phyloP scores from a whole-genome alignment of 2,113 vertebrate species.

The Rhabdornis inornatus region DNA sequence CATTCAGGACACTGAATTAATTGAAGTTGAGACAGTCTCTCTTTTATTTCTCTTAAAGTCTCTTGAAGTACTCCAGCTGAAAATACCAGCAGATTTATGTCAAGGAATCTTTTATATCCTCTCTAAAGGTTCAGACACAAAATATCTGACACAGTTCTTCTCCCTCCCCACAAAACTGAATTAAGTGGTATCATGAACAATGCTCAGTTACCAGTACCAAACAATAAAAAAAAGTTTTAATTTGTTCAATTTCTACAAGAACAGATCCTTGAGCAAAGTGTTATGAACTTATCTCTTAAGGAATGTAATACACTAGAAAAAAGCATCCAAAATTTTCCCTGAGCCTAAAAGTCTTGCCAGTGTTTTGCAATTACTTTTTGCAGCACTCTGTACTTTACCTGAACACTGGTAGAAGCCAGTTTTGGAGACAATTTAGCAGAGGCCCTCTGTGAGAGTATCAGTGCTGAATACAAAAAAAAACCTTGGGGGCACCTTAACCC shows the following conservation, averaged over 20 bases:
- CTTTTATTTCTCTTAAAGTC: neutral
- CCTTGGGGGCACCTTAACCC: rapidly evolving
- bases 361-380: neutral
- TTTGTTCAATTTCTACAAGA: neutral
- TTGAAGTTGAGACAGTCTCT: neutral
- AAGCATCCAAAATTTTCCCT: neutral
- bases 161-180: neutral
- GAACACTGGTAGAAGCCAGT: neutral
- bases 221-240: neutral
- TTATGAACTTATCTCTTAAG: neutral
- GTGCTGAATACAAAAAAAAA: neutral
- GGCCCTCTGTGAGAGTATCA: neutral
- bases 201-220: neutral
- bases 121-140: neutral
- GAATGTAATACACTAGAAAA: neutral
- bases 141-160: neutral
- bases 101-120: neutral
- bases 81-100: neutral
- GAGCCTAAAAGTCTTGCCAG: neutral
- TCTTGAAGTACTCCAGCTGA: neutral
- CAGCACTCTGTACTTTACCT: neutral
- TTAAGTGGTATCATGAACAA: neutral
- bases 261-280: neutral
- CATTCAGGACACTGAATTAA: neutral
- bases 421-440: neutral